Conservation (phyloP, 2,888 invertebrate genomes). For the Macaria notata region DNA sequence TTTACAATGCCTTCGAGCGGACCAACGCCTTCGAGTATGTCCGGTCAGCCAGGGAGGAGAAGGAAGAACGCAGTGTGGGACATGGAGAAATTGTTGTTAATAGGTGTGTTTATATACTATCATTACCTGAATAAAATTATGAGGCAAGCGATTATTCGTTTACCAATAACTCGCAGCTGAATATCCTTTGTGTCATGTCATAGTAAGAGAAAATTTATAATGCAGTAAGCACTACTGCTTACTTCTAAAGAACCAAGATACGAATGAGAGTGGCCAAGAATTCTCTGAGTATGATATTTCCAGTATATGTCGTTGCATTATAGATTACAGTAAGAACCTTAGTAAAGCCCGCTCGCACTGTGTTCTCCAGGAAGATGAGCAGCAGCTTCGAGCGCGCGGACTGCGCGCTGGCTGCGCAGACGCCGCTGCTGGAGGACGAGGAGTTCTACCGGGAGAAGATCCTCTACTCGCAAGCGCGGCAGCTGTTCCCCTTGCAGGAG, state of each 20-base stretch:
- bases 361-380: conserved; percentile 55
- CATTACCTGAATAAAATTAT: too few relatives aligned
- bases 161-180: too few relatives aligned
- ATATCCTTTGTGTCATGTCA: too few relatives aligned
- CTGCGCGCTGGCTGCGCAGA: conserved; percentile 77
- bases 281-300: too few relatives aligned
- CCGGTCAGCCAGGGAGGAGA: conserved; percentile 30
- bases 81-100: conserved; percentile 73
- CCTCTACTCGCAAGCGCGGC: conserved; percentile 88
- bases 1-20: conserved; percentile 77
- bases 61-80: conserved; percentile 61
- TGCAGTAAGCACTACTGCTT: too few relatives aligned
- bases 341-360: too few relatives aligned
- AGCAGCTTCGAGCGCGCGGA: conserved; percentile 76
- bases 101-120: conserved; percentile 20
- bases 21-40: conserved; percentile 73
- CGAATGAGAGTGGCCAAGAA: too few relatives aligned
- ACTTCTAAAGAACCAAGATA: too few relatives aligned
- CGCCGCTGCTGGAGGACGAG: conserved; percentile 82
- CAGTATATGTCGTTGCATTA: too few relatives aligned
- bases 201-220: too few relatives aligned
- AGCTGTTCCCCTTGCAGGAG: conserved; percentile 91
- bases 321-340: too few relatives aligned
- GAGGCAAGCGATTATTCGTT: too few relatives aligned
- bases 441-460: conserved; percentile 88